Conservation (phyloP, 2,113 vertebrate genomes). For the Sturnus vulgaris region DNA sequence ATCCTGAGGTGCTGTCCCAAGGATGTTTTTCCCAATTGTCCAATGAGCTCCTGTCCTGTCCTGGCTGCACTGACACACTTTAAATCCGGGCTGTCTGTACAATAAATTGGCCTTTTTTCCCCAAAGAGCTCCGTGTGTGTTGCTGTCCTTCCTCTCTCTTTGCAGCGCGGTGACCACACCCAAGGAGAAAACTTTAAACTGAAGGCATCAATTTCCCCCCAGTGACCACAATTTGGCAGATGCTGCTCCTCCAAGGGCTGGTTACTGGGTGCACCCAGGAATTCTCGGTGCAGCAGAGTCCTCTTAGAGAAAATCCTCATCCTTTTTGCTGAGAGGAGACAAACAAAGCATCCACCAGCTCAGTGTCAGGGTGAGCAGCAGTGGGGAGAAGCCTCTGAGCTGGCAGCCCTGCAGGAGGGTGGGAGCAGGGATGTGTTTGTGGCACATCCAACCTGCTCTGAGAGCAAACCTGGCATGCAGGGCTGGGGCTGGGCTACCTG, state of each 20-base stretch:
- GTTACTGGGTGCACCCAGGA: neutral
- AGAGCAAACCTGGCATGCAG: accelerated
- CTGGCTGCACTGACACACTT: too few relatives aligned
- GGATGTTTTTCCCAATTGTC: too few relatives aligned
- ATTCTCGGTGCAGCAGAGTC: neutral
- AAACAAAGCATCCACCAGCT: neutral
- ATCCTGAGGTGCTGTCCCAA: too few relatives aligned
- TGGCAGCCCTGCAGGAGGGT: neutral
- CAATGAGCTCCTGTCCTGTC: too few relatives aligned
- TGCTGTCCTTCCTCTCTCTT: too few relatives aligned
- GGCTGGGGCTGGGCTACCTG: neutral
- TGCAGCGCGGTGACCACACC: too few relatives aligned
- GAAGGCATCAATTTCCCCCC: too few relatives aligned
- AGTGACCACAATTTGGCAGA: neutral
- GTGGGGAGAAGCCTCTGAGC: neutral
- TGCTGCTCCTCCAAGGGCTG: neutral
- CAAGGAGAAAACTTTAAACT: too few relatives aligned
- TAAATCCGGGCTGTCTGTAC: too few relatives aligned
- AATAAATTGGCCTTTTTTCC: too few relatives aligned
- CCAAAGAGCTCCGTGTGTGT: too few relatives aligned
- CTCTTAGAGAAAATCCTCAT: neutral
- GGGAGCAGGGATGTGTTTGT: neutral
- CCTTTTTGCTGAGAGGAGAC: neutral
- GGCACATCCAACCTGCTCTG: neutral
- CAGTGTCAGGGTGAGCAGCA: neutral